Evolutionary conservation across 2,797 vertebrate species (phyloP).

Genomic region (Labroides dimidiatus): DNA sequence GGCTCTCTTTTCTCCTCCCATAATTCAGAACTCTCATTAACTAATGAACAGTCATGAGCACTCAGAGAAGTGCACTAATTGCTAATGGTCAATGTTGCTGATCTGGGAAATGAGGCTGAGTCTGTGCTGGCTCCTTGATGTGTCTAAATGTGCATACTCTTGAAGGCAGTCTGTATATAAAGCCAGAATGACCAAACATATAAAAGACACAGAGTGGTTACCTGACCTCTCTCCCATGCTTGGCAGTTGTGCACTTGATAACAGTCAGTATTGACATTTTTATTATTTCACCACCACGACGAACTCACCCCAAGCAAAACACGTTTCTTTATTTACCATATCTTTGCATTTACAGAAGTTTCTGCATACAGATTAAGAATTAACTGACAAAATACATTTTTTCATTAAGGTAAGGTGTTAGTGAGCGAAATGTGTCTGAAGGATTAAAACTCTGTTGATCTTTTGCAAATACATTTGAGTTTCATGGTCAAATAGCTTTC

Average conservation of each 20-base stretch:
- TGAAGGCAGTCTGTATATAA: neutral
- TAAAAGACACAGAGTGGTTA: neutral
- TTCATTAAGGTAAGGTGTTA: neutral
- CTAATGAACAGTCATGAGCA: neutral
- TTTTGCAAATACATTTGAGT: no score
- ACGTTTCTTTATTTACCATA: neutral
- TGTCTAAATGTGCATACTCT: neutral
- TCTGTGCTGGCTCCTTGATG: neutral
- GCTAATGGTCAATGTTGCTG: neutral
- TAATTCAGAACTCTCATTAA: constrained; percentile 4
- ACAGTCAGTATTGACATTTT: constrained; percentile 1
- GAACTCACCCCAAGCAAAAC: constrained; percentile 2
- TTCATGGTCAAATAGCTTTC: no score
- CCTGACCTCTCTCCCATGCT: neutral
- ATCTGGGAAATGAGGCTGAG: neutral
- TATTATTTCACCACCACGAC: neutral
- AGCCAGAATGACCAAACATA: neutral
- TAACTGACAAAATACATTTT: neutral
- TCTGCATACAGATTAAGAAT: neutral
- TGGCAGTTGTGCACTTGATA: neutral
- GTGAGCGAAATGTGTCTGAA: neutral
- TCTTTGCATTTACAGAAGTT: neutral
- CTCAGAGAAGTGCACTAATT: neutral
- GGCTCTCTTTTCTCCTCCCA: constrained; percentile 16
- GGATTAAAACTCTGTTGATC: no score